Conservation (phyloP, 2,888 invertebrate genomes). For the Galerucella calmariensis region DNA sequence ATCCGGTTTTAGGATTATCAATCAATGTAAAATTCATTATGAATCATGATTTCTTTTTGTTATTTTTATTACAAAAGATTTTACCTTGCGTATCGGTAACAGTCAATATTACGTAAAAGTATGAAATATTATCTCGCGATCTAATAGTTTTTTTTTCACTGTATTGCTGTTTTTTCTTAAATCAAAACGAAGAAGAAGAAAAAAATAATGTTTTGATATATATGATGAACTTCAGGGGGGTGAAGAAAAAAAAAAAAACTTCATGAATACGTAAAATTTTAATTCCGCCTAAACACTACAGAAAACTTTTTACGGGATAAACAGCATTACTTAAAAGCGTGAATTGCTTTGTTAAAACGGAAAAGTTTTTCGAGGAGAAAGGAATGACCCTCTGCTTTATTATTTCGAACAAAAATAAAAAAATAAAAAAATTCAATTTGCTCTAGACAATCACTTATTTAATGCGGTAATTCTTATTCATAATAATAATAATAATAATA, state of each 20-base stretch:
- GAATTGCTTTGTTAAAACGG: constrained; percentile 11
- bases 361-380: not conserved
- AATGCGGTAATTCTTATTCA: constrained; percentile 5
- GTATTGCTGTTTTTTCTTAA: not conserved
- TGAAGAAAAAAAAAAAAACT: not conserved
- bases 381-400: constrained; percentile 5
- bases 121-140: not conserved
- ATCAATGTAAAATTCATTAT: not conserved
- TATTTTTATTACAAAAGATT: not conserved
- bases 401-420: not conserved
- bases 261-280: constrained; percentile 11
- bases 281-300: constrained; percentile 3
- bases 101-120: not conserved
- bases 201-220: not conserved
- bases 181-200: not conserved
- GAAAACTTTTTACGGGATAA: constrained; percentile 2
- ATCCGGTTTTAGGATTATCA: not conserved
- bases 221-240: not conserved
- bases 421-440: not conserved
- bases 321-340: constrained; percentile 9
- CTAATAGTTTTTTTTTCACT: not conserved
- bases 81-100: not conserved
- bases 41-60: not conserved
- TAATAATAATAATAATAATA: constrained; percentile 1
- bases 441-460: constrained; percentile 6